phyloP scores from a whole-genome alignment of 2,797 vertebrate genomes.

The Enteromius argenteus region DNA sequence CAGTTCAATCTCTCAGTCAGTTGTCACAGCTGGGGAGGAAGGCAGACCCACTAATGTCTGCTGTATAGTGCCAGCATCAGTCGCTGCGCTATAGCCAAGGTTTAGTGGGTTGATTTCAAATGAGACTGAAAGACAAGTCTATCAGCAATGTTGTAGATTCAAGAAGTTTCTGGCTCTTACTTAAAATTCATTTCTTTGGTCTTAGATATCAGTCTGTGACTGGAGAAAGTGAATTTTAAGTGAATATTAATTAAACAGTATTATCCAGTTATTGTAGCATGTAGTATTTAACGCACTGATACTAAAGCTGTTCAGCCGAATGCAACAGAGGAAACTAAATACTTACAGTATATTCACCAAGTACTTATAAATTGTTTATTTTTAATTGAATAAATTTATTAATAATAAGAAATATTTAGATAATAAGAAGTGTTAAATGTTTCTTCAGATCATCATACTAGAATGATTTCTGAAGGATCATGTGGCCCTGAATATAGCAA shows the following conservation, averaged over 20 bases:
- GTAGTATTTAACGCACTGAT: neutral
- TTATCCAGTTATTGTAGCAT: neutral
- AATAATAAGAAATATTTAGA: neutral
- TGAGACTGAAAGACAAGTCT: conserved; percentile 32
- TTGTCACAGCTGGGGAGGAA: conserved; percentile 21
- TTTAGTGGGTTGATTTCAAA: conserved; percentile 51
- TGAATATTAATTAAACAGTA: neutral
- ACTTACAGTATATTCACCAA: neutral
- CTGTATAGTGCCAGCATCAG: conserved; percentile 25
- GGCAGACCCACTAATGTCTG: conserved; percentile 5
- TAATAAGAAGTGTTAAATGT: too few species aligned
- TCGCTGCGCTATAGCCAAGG: conserved; percentile 32
- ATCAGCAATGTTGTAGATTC: neutral
- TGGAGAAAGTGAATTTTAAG: neutral
- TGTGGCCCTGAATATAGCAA: neutral
- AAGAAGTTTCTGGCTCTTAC: neutral
- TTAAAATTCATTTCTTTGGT: neutral
- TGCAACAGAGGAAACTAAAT: neutral
- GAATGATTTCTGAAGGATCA: neutral
- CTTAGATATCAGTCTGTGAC: neutral
- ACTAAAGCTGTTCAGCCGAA: neutral
- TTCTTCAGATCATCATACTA: neutral
- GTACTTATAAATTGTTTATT: too few species aligned
- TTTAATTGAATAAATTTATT: neutral
- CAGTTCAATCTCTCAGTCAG: conserved; percentile 49